These are phyloP conservation scores for Gasterosteus aculeatus DNA, from an alignment of 2,113 vertebrate genomes.

Conservation along the genomic window DNA sequence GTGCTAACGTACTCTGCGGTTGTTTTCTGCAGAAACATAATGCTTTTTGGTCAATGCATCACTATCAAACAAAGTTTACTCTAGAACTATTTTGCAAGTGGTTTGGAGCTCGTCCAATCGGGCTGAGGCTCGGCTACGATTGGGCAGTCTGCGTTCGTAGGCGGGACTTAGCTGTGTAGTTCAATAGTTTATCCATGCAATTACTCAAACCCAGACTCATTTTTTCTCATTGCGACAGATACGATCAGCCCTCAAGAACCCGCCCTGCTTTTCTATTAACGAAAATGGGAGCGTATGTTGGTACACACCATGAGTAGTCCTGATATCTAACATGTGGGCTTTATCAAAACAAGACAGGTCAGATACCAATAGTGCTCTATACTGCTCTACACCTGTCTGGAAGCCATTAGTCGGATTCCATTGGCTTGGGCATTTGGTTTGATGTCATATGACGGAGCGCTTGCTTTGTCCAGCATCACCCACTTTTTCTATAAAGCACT, in stretches of 20 bases:
- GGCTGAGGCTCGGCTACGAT: too few relatives aligned
- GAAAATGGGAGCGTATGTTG: background rate
- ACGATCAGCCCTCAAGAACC: background rate
- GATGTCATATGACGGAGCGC: background rate
- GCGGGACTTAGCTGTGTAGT: background rate
- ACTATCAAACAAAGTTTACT: too few relatives aligned
- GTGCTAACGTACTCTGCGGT: too few relatives aligned
- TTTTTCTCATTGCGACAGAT: constrained; percentile 1
- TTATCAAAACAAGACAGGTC: background rate
- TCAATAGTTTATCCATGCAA: constrained; percentile 15
- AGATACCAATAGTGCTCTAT: background rate
- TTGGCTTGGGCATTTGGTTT: background rate
- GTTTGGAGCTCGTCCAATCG: background rate
- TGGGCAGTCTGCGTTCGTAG: background rate
- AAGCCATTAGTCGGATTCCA: background rate
- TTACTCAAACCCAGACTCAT: background rate
- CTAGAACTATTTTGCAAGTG: too few relatives aligned
- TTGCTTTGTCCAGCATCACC: background rate
- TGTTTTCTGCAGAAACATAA: too few relatives aligned
- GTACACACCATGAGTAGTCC: background rate
- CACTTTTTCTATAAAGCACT: background rate
- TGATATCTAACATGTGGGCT: background rate
- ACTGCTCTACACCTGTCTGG: background rate
- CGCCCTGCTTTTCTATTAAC: background rate
- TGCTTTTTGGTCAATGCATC: background rate